phyloP scores from a whole-genome alignment of 53 echinoderm and acorn worm genomes.

The Echinometra lucunter region DNA sequence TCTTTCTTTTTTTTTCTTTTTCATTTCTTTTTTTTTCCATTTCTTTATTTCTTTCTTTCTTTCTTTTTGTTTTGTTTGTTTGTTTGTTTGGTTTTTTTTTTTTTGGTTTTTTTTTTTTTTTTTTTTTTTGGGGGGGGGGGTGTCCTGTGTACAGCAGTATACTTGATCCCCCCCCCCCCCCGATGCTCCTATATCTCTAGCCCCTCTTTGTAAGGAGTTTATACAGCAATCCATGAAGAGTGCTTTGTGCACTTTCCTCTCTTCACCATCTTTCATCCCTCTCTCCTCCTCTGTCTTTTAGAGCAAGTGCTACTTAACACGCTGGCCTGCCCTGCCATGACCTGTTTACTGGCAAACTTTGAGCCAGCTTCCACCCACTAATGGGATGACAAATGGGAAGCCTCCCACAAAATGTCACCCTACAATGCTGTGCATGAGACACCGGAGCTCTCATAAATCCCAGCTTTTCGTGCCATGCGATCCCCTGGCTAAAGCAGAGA shows the following conservation, averaged over 20 bases:
- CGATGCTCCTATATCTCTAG: no score
- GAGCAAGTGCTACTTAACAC: conserved; percentile 37
- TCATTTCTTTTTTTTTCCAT: no score
- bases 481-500: background rate
- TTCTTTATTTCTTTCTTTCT: no score
- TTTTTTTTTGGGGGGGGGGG: no score
- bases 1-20: no score
- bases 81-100: no score
- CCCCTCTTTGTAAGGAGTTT: background rate
- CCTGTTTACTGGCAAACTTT: conserved; percentile 48
- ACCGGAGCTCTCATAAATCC: conserved; percentile 30
- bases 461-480: conserved; percentile 11
- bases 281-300: conserved; percentile 25
- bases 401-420: conserved; percentile 46
- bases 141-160: no score
- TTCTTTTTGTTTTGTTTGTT: no score
- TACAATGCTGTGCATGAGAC: conserved; percentile 23
- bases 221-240: background rate
- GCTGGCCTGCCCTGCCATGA: conserved; percentile 7
- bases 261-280: conserved; percentile 8
- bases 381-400: conserved; percentile 50
- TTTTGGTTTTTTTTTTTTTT: no score
- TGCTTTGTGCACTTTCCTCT: background rate
- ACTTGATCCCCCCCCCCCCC: background rate
- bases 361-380: conserved; percentile 2